Evolutionary conservation across 2,888 invertebrate genomes (phyloP), one percentile per base, ranked within the genome.

Genomic region (Nematopogon swammerdamellus): DNA sequence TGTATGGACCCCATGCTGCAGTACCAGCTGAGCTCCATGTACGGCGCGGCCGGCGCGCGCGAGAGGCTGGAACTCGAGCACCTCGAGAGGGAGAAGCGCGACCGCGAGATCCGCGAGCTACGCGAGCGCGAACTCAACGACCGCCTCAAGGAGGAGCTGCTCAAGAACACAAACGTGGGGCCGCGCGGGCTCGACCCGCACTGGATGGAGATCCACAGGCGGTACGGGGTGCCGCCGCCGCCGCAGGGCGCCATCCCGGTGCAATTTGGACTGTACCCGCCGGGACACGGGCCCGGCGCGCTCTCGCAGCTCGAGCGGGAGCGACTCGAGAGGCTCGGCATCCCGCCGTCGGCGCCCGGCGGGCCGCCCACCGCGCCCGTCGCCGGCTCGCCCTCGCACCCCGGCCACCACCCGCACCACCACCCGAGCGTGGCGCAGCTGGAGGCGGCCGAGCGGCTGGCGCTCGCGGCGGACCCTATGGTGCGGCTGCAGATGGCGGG

Each of bases 401-500:
- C 82, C 36, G 8, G 11, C 3, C 84, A 84, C 61, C 84, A 81
- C 57, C 75, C 76, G 30, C 81, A 81, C 57, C 62, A 60, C 42
- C 62, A 60, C 25, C 75, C 70, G 2, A 69, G 73, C 47, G 77
- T 74, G 45, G 80, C 80, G 52, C 87, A 87, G 67, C 72, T 88
- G 52, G 87, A 88, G 60, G 85, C 85, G 59, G 87, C 91, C 59
- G 92, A 93, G 72, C 80, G 92, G 58, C 75, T 91, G 57, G 91
- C 92, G 54, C 80, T 92, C 61, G 92, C 94, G 54, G 90, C 92
- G 57, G 95, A 95, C 77, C 95, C 95, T 55, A 92, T 95, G 90
- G 90, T 88, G 73, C 89, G 95, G 60, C 79, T 95, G 67, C 95
- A 95, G 83, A 93, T 95, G 93, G 93, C 93, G 60, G 92, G 93